Evolutionary conservation across 2,888 invertebrate species (phyloP).

Genomic region (Platycnemis pennipes): DNA sequence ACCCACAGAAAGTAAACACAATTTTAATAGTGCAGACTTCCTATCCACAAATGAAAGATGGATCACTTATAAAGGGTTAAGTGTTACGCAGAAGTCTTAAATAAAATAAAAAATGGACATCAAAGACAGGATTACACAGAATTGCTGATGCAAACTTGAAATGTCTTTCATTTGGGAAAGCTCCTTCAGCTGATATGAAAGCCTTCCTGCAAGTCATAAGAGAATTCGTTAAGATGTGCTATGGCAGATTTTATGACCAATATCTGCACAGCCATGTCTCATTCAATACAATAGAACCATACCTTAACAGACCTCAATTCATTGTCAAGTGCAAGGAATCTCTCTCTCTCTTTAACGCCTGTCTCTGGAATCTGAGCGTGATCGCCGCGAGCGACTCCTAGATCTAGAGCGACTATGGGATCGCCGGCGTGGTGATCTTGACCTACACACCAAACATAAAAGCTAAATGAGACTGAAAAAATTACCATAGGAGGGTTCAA

Average conservation of each 20-base stretch:
- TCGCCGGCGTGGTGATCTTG: conserved; percentile 51
- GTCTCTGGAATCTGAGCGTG: conserved; percentile 68
- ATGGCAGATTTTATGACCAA: background rate
- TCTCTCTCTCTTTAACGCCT: conserved; percentile 35
- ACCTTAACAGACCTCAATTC: conserved; percentile 39
- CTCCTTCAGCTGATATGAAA: conserved; percentile 64
- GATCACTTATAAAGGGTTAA: conserved; percentile 28
- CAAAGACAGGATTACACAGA: conserved; percentile 57
- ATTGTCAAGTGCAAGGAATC: background rate
- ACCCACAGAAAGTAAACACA: conserved; percentile 50
- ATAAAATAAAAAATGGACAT: conserved; percentile 62
- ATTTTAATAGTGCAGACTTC: conserved; percentile 56
- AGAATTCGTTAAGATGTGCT: background rate
- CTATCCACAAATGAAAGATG: conserved; percentile 46
- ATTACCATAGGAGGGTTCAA: background rate
- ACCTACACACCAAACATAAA: conserved; percentile 49
- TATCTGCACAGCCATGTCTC: too few relatives aligned
- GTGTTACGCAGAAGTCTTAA: conserved; percentile 38
- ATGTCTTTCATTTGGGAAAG: conserved; percentile 59
- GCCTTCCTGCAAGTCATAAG: conserved; percentile 33
- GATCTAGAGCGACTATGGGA: conserved; percentile 69
- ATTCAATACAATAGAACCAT: background rate
- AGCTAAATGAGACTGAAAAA: background rate
- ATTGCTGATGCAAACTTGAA: conserved; percentile 58
- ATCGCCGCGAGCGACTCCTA: conserved; percentile 64